Evolutionary conservation across 2,888 invertebrate genomes (phyloP).

Genomic region (Eupithecia exiguata): DNA sequence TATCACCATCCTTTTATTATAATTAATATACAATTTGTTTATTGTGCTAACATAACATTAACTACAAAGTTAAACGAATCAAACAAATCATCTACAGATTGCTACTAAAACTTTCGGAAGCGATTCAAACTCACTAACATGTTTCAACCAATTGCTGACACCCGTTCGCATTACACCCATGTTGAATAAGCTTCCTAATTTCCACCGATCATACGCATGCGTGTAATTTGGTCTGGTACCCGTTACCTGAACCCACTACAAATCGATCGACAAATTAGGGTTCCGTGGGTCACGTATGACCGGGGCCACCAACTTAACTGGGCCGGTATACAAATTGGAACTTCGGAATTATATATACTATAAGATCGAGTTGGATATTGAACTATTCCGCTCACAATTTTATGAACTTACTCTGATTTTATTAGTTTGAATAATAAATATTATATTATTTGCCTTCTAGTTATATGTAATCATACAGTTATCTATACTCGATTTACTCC

Average conservation of each 20-base stretch:
- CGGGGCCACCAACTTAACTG: not conserved
- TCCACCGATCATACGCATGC: slow-evolving; percentile 31
- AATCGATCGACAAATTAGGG: slow-evolving; percentile 49
- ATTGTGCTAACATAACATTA: not conserved
- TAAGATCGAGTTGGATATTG: not conserved
- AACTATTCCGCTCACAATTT: not conserved
- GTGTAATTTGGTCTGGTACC: slow-evolving; percentile 32
- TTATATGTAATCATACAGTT: not conserved
- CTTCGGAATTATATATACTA: not conserved
- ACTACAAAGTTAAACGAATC: not conserved
- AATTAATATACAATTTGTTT: too few species aligned
- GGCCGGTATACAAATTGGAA: not conserved
- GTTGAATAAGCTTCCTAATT: slow-evolving; percentile 19
- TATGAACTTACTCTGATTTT: not conserved
- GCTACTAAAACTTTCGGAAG: not conserved
- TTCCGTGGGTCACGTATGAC: slow-evolving; percentile 42
- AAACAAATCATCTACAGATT: not conserved
- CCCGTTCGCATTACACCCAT: not conserved
- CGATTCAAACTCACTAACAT: not conserved
- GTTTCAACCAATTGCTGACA: not conserved
- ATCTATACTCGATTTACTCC: not conserved
- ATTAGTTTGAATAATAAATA: not conserved
- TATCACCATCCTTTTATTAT: too few species aligned
- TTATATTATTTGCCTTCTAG: not conserved
- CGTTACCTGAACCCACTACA: slow-evolving; percentile 42